Evolutionary conservation across 2,888 invertebrate species (phyloP).

Genomic region (Campaea margaritaria): DNA sequence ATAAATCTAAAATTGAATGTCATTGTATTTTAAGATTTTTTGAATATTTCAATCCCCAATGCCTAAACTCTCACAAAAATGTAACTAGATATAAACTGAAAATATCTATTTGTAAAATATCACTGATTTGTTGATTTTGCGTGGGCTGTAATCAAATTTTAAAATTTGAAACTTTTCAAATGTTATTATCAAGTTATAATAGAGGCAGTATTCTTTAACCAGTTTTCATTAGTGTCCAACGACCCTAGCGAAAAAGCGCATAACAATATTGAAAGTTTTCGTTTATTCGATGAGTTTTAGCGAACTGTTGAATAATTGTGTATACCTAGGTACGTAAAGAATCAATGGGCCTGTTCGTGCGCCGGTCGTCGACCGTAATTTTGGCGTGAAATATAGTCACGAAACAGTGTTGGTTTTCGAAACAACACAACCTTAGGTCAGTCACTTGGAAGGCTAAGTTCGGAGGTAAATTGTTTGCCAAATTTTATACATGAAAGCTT

Average conservation of each 20-base stretch:
- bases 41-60: conserved; percentile 16
- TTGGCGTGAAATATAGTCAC: conserved; percentile 71
- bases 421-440: conserved; percentile 54
- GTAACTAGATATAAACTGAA: conserved; percentile 24
- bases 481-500: background rate
- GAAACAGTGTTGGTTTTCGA: conserved; percentile 64
- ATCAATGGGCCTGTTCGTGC: conserved; percentile 44
- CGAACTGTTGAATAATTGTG: conserved; percentile 38
- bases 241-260: conserved; percentile 24
- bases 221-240: conserved; percentile 21
- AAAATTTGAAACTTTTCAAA: conserved; percentile 24
- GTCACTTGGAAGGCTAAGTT: conserved; percentile 45
- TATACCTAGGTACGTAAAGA: conserved; percentile 34
- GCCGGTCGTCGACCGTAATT: conserved; percentile 64
- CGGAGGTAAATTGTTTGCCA: conserved; percentile 20
- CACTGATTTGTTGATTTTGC: conserved; percentile 23
- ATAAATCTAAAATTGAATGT: background rate
- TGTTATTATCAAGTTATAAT: conserved; percentile 23
- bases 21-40: background rate
- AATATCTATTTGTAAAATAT: conserved; percentile 26
- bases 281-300: conserved; percentile 42
- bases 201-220: conserved; percentile 1
- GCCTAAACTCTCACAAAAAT: conserved; percentile 15
- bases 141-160: conserved; percentile 30
- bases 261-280: conserved; percentile 31